phyloP scores from a whole-genome alignment of 2,888 invertebrate genomes.

The Cataglyphis livida region DNA sequence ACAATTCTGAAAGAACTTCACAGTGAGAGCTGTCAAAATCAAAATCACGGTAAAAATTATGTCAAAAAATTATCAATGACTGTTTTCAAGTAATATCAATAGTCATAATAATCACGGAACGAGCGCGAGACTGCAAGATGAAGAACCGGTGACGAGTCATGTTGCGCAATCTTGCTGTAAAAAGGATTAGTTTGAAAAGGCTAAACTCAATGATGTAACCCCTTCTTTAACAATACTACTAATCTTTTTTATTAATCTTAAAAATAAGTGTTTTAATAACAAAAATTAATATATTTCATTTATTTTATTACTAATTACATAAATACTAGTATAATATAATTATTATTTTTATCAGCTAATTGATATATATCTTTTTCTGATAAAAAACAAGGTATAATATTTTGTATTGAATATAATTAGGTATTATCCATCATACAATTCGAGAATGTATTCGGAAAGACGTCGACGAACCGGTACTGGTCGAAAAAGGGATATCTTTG shows the following conservation, averaged over 20 bases:
- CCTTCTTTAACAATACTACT: neutral
- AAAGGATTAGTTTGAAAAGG: constrained; percentile 14
- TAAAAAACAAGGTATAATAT: neutral
- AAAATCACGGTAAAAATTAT: constrained; percentile 1
- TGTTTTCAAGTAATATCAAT: neutral
- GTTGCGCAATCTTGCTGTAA: constrained; percentile 21
- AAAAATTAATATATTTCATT: neutral
- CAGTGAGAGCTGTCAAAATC: constrained; percentile 21
- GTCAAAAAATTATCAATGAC: constrained; percentile 14
- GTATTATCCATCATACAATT: neutral
- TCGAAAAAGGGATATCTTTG: constrained; percentile 79
- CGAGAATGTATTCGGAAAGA: constrained; percentile 70
- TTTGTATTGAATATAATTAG: constrained; percentile 13
- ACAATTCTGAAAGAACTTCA: constrained; percentile 33
- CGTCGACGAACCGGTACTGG: constrained; percentile 80
- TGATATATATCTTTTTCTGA: neutral
- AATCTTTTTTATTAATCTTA: neutral
- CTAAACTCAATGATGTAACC: constrained; percentile 17
- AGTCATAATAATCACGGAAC: neutral
- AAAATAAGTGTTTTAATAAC: neutral
- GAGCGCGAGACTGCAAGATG: neutral
- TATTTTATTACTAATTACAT: neutral
- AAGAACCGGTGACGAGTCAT: constrained; percentile 31
- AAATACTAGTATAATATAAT: neutral
- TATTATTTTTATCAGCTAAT: neutral